Base-by-base conservation (phyloP, 1,140 invertebrate species). In the Holotrichia oblita region DNA sequence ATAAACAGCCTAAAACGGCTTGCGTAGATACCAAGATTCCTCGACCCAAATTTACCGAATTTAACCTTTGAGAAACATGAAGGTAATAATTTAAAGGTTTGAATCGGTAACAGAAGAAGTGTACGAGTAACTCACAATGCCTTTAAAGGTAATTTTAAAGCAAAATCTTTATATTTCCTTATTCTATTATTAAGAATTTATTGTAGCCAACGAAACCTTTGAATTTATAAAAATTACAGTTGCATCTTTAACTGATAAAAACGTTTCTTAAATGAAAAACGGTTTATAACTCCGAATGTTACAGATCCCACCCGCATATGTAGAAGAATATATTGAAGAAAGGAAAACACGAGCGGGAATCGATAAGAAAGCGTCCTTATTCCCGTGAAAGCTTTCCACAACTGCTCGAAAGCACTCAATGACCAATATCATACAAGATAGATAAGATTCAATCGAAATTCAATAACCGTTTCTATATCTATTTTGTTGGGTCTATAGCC, bases 401-500 rank as follows among this genome's bases (percentile, higher is more conserved):
- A 69, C 61, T 69, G 61, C 61, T 69, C 61, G 61, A 69, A 69
- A 69, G 61, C 27, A 24, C 61, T 69, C 61, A 69, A 69, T 69
- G 61, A 27, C 61, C 61, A 12, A 69, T 69, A 69, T 69, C 61
- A 69, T 69, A 69, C 22, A 69, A 69, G 61, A 69, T 69, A 69
- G 61, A 69, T 69, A 69, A 69, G 61, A 69, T 69, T 69, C 61
- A 69, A 69, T 69, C 61, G 61, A 69, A 69, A 69, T 69, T 69
- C 61, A 69, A 69, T 69, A 69, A 69, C 61, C 27, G 61, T 27
- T 27, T 69, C 27, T 34, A 34, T 69, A 69, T 69, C 61, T 69
- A 27, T 20, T 34, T 69, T 69, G 22, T 27, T 34, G 61, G 61
- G 61, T 24, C 27, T 69, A 69, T 10, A 14, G 22, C 27, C 22